A percentile compares a stretch with the other conserved stretches of the same genome.
These are phyloP conservation scores for Neoniphon sammara DNA, from an alignment of 2,797 vertebrate genomes.

Conservation along the genomic window DNA sequence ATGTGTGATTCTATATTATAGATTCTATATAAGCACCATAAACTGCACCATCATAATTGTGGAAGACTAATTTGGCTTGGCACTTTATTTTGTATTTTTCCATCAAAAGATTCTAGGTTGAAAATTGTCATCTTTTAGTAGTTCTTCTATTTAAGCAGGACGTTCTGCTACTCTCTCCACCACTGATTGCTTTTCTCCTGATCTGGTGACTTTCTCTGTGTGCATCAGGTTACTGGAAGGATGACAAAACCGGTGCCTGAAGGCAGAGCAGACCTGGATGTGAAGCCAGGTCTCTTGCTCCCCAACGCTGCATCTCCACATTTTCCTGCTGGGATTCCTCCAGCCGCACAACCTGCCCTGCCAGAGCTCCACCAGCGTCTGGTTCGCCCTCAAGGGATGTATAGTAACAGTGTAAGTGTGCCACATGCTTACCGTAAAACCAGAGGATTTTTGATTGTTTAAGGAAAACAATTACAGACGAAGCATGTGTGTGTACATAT, in stretches of 20 bases:
- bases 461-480: conserved; percentile 7
- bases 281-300: conserved; percentile 39
- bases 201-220: conserved; percentile 20
- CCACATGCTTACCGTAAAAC: neutral
- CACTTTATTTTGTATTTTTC: too few relatives aligned
- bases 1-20: too few relatives aligned
- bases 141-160: too few relatives aligned
- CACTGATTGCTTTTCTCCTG: neutral
- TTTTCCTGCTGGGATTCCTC: conserved; percentile 59
- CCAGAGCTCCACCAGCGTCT: conserved; percentile 39
- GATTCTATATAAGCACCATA: too few relatives aligned
- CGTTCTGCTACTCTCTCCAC: too few relatives aligned
- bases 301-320: conserved; percentile 42
- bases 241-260: conserved; percentile 36
- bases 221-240: conserved; percentile 56
- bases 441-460: neutral
- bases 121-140: too few relatives aligned
- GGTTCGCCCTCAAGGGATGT: conserved; percentile 36
- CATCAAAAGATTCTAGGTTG: too few relatives aligned
- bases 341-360: conserved; percentile 27
- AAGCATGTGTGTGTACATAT: neutral
- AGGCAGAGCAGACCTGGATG: conserved; percentile 33
- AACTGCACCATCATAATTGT: too few relatives aligned
- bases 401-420: conserved; percentile 66
- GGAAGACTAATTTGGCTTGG: too few relatives aligned